phyloP scores from a whole-genome alignment of 2,888 invertebrate genomes.

The Caenorhabditis sp. region DNA sequence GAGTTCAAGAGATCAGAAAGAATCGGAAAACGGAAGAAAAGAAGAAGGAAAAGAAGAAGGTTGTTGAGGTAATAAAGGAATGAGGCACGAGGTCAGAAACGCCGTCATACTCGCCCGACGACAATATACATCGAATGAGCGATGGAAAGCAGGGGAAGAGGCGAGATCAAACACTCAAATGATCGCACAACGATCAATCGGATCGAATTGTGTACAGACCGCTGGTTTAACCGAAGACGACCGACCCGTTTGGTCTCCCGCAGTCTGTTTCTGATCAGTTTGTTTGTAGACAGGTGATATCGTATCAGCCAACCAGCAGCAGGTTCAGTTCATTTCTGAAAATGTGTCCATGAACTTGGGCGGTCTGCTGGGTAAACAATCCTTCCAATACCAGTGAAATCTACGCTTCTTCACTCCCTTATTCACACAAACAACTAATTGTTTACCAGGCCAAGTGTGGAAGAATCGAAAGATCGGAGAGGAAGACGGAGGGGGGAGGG shows the following conservation, averaged over 20 bases:
- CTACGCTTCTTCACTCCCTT: constrained; percentile 5
- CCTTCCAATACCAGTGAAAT: not conserved
- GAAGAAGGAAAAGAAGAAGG: constrained; percentile 4
- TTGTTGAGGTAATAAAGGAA: not conserved
- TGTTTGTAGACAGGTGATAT: constrained; percentile 3
- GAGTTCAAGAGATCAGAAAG: constrained; percentile 10
- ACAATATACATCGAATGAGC: constrained; percentile 4
- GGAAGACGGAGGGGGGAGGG: not conserved
- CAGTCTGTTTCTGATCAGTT: constrained; percentile 2
- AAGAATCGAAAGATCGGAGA: constrained; percentile 26
- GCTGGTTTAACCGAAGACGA: not conserved
- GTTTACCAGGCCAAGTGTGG: not conserved
- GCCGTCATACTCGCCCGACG: not conserved
- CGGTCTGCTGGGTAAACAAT: constrained; percentile 6
- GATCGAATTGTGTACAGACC: constrained; percentile 48
- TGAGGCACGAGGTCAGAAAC: not conserved
- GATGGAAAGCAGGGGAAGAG: not conserved
- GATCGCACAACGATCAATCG: constrained; percentile 55
- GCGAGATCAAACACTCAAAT: constrained; percentile 51
- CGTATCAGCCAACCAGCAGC: not conserved
- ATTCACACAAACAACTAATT: constrained; percentile 3
- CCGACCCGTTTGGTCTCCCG: constrained; percentile 23
- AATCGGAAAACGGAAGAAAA: too few relatives aligned
- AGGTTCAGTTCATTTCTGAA: not conserved
- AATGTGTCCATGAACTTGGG: not conserved